These are phyloP conservation scores for Meandrusa payeni DNA, from an alignment of 2,888 invertebrate species.

Conservation along the genomic window DNA sequence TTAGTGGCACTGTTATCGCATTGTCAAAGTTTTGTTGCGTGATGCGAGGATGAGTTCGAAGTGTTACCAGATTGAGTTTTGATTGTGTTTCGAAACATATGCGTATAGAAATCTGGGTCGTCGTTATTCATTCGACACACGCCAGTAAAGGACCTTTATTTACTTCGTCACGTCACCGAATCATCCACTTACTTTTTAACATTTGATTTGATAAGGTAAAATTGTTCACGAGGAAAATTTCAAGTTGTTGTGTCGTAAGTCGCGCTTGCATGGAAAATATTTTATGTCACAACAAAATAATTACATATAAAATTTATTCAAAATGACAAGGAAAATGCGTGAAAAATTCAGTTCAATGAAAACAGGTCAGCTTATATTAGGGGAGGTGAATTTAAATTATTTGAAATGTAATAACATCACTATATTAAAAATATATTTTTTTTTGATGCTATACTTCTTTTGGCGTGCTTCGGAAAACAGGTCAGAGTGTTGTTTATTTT, in stretches of 20 bases:
- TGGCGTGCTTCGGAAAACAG: too few relatives aligned
- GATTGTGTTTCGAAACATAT: slow-evolving; percentile 60
- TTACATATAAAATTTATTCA: too few relatives aligned
- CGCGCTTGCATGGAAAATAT: too few relatives aligned
- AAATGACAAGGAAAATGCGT: too few relatives aligned
- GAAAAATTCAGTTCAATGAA: too few relatives aligned
- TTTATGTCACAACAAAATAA: too few relatives aligned
- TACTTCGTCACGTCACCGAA: slow-evolving; percentile 51
- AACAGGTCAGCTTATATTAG: too few relatives aligned
- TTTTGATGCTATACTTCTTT: too few relatives aligned
- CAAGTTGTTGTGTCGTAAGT: not conserved
- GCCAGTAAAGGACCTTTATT: slow-evolving; percentile 45
- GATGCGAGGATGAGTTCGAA: slow-evolving; percentile 57
- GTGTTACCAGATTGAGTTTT: slow-evolving; percentile 68
- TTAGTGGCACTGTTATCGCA: slow-evolving; percentile 35
- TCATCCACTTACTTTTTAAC: slow-evolving; percentile 57
- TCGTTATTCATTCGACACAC: slow-evolving; percentile 65
- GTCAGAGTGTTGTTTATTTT: too few relatives aligned
- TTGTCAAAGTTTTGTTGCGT: slow-evolving; percentile 49
- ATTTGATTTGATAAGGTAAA: slow-evolving; percentile 22
- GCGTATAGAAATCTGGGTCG: slow-evolving; percentile 52
- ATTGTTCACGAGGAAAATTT: slow-evolving; percentile 9
- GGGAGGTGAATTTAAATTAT: too few relatives aligned
- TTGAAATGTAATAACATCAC: too few relatives aligned
- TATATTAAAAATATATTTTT: too few relatives aligned